phyloP scores from a whole-genome alignment of 2,797 vertebrate species.

The Myotis myotis region DNA sequence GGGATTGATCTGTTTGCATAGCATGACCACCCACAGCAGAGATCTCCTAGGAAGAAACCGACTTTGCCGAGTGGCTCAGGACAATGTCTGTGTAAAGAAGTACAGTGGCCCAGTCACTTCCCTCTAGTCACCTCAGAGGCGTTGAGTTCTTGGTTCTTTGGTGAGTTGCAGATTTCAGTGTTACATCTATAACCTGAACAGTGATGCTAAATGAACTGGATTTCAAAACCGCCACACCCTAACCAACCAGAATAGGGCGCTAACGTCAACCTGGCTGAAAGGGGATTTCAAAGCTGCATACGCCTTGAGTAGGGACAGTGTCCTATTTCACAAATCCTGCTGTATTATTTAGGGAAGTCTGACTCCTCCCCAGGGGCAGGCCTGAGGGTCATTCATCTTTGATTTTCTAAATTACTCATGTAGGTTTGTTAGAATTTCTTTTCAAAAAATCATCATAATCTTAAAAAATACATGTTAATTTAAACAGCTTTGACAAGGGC shows the following conservation, averaged over 20 bases:
- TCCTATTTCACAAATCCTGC: not conserved
- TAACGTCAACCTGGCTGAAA: not conserved
- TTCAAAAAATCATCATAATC: not conserved
- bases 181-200: not conserved
- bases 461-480: conserved; percentile 24
- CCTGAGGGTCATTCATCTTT: not conserved
- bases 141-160: not conserved
- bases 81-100: not conserved
- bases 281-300: not conserved
- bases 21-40: not conserved
- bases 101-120: not conserved
- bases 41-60: not conserved
- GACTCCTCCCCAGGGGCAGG: not conserved
- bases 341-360: not conserved
- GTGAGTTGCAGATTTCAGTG: not conserved
- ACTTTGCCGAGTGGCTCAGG: not conserved
- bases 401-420: not conserved
- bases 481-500: conserved; percentile 29
- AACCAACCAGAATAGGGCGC: not conserved
- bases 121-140: not conserved
- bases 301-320: not conserved
- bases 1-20: not conserved
- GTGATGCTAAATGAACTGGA: not conserved
- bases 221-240: not conserved
- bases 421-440: not conserved